phyloP scores from a whole-genome alignment of 2,113 vertebrate genomes.

The Prunella himalayana region DNA sequence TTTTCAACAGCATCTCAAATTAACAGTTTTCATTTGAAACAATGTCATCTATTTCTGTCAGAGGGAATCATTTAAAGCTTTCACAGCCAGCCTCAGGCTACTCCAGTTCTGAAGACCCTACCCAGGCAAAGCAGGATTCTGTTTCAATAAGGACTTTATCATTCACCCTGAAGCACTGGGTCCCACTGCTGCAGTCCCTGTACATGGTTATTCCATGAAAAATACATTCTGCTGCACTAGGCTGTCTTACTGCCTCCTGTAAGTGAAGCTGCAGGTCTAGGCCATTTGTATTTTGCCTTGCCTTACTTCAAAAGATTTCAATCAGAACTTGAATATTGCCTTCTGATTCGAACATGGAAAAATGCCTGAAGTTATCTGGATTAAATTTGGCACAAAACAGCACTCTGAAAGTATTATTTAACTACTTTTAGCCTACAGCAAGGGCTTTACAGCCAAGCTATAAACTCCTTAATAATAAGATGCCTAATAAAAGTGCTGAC shows the following conservation, averaged over 20 bases:
- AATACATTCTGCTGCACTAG: neutral
- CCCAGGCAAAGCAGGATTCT: neutral
- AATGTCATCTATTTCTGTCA: neutral
- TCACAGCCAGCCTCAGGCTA: neutral
- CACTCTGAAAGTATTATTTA: slow-evolving; percentile 46
- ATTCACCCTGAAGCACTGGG: neutral
- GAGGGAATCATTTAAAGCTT: neutral
- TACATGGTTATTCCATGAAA: neutral
- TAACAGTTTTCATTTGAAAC: neutral
- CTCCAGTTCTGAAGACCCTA: neutral
- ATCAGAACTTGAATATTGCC: slow-evolving; percentile 1
- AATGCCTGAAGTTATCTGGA: neutral
- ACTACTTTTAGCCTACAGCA: slow-evolving; percentile 46
- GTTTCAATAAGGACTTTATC: neutral
- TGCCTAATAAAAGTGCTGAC: slow-evolving; percentile 46
- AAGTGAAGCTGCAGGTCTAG: neutral
- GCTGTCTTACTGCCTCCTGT: neutral
- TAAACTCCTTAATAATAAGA: slow-evolving; percentile 48
- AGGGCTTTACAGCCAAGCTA: slow-evolving; percentile 36
- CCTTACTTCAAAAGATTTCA: neutral
- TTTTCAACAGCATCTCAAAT: neutral
- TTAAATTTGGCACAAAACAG: slow-evolving; percentile 35
- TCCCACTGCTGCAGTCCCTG: neutral
- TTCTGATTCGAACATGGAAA: neutral
- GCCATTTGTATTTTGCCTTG: neutral